These are phyloP conservation scores for Aspiorhynchus laticeps DNA, from an alignment of 2,113 vertebrate genomes.

Conservation along the genomic window DNA sequence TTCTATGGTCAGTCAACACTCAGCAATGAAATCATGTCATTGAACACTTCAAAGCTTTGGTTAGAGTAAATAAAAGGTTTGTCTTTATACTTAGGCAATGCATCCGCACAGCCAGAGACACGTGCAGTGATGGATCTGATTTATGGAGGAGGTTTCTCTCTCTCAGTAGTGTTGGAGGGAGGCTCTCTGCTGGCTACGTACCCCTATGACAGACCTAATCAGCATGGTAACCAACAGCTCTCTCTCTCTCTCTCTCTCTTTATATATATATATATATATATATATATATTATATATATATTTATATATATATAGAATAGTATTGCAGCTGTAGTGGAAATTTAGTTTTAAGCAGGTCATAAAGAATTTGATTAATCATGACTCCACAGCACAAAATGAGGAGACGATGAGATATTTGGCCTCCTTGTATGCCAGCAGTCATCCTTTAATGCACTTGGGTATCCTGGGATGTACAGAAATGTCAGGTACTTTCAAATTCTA, in stretches of 20 bases:
- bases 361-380: neutral
- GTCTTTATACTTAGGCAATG: constrained; percentile 78
- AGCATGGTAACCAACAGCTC: constrained; percentile 78
- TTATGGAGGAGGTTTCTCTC: constrained; percentile 82
- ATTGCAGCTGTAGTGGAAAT: neutral
- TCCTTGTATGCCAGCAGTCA: constrained; percentile 91
- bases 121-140: constrained; percentile 90
- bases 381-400: constrained; percentile 77
- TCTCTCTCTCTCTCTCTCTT: too few relatives aligned
- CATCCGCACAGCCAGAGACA: constrained; percentile 88
- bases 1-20: constrained; percentile 77
- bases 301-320: too few relatives aligned
- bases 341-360: neutral
- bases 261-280: neutral
- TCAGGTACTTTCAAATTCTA: constrained; percentile 27
- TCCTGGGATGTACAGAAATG: constrained; percentile 81
- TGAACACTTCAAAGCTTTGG: neutral
- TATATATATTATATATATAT: neutral
- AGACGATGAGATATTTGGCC: constrained; percentile 90
- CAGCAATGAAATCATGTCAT: neutral
- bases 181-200: constrained; percentile 91
- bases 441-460: constrained; percentile 89
- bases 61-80: neutral
- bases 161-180: constrained; percentile 91
- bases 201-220: constrained; percentile 88